Evolutionary conservation across 2,888 invertebrate genomes (phyloP).

Genomic region (Drosophila subsilvestris): DNA sequence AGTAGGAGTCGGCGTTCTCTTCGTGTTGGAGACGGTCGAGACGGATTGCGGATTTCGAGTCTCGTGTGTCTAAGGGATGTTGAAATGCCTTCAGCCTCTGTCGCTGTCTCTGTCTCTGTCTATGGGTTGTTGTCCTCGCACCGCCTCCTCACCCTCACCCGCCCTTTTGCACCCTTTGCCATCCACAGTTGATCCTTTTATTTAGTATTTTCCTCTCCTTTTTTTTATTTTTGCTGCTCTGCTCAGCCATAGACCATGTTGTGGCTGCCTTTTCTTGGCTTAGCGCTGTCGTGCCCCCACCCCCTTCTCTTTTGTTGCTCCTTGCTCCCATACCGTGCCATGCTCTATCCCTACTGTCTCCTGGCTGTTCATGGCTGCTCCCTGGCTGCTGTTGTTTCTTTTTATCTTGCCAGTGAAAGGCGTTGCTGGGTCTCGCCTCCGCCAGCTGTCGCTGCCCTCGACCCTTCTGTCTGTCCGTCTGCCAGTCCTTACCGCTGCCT

Average conservation of each 20-base stretch:
- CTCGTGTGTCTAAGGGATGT: neutral
- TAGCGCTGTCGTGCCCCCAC: conserved; percentile 24
- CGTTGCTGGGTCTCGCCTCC: conserved; percentile 63
- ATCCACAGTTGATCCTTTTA: conserved; percentile 55
- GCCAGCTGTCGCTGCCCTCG: conserved; percentile 70
- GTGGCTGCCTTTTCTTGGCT: conserved; percentile 53
- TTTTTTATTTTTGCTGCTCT: conserved; percentile 20
- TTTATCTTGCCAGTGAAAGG: conserved; percentile 69
- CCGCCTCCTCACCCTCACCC: conserved; percentile 28
- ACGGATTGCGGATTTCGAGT: conserved; percentile 1
- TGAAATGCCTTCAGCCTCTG: neutral
- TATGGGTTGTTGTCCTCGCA: conserved; percentile 65
- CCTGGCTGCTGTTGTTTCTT: conserved; percentile 48
- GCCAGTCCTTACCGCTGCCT: conserved; percentile 15
- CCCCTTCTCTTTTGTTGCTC: conserved; percentile 26
- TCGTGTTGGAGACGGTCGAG: neutral
- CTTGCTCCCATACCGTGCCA: conserved; percentile 12
- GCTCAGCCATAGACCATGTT: conserved; percentile 42
- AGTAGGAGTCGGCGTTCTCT: neutral
- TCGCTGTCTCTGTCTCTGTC: neutral
- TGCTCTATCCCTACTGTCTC: conserved; percentile 37
- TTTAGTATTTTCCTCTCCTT: conserved; percentile 37
- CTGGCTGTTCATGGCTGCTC: conserved; percentile 33
- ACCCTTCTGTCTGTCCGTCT: conserved; percentile 7
- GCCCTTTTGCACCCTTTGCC: conserved; percentile 44